Conservation (phyloP, 1,140 invertebrate species). For the Brachionus plicatilis region DNA sequence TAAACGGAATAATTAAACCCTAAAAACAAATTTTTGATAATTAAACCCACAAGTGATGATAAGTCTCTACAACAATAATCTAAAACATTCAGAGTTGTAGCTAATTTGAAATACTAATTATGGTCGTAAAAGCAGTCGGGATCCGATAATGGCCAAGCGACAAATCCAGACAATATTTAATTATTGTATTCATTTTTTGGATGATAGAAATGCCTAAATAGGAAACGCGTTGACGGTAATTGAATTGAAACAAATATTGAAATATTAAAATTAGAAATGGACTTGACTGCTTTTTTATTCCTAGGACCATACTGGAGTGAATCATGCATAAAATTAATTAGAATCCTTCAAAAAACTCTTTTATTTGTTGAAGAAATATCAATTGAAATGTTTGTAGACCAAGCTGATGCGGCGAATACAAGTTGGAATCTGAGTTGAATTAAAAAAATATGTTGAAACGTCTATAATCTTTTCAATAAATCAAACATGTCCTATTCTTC, state of each 20-base stretch:
- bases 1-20: neutral
- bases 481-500: neutral
- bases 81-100: neutral
- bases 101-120: neutral
- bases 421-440: neutral
- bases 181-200: slow-evolving; percentile 18
- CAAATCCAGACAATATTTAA: slow-evolving; percentile 31
- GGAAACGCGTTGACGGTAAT: slow-evolving; percentile 25
- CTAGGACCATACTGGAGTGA: neutral
- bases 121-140: neutral
- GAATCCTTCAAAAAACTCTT: slow-evolving; percentile 26
- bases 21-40: slow-evolving; percentile 21
- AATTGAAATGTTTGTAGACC: neutral
- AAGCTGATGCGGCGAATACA: neutral
- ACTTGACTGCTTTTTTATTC: slow-evolving; percentile 10
- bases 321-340: slow-evolving; percentile 39
- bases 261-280: slow-evolving; percentile 19
- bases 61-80: neutral
- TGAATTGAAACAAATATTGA: slow-evolving; percentile 21
- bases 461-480: neutral
- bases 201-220: neutral
- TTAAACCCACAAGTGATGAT: slow-evolving; percentile 12
- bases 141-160: slow-evolving; percentile 14
- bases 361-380: slow-evolving; percentile 5
- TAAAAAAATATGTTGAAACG: neutral